These are phyloP conservation scores for Arnoldichthys spilopterus DNA, from an alignment of 2,797 vertebrate genomes.

Conservation along the genomic window DNA sequence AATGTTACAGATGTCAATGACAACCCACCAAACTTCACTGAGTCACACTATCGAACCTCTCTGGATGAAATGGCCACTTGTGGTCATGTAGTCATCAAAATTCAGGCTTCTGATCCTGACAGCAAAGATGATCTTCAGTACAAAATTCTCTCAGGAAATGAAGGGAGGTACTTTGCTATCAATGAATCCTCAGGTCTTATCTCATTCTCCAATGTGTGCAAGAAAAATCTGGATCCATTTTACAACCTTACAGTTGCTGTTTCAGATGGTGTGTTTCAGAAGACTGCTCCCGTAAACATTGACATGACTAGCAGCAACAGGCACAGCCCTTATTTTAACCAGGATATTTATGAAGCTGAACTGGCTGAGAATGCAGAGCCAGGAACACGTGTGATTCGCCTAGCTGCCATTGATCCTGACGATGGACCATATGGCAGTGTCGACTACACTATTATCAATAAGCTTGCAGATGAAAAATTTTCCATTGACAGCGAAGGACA, in stretches of 20 bases:
- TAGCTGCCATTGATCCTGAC: slow-evolving; percentile 90
- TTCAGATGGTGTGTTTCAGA: slow-evolving; percentile 93
- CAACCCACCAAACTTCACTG: slow-evolving; percentile 90
- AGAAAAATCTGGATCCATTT: slow-evolving; percentile 86
- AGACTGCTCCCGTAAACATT: slow-evolving; percentile 92
- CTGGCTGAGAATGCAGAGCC: slow-evolving; percentile 92
- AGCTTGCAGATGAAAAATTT: slow-evolving; percentile 92
- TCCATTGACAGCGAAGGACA: slow-evolving; percentile 84
- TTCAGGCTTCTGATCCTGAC: slow-evolving; percentile 94
- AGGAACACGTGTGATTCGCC: slow-evolving; percentile 92
- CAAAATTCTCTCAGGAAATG: slow-evolving; percentile 93
- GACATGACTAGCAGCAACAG: slow-evolving; percentile 93
- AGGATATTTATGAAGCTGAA: slow-evolving; percentile 91
- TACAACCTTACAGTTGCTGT: slow-evolving; percentile 92
- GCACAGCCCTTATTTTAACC: slow-evolving; percentile 88
- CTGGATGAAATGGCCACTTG: slow-evolving; percentile 93
- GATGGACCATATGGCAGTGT: slow-evolving; percentile 91
- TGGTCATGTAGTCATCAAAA: slow-evolving; percentile 92
- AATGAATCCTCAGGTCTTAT: slow-evolving; percentile 93
- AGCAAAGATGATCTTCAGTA: slow-evolving; percentile 86
- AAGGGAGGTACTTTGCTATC: slow-evolving; percentile 91
- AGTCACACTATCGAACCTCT: slow-evolving; percentile 85
- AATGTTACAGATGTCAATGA: slow-evolving; percentile 92
- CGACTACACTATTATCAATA: slow-evolving; percentile 97
- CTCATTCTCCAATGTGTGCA: slow-evolving; percentile 92